Percentiles rank a stretch among this genome's conserved stretches.
Conservation (phyloP, 2,888 invertebrate genomes). For the Taphrorychus bicolor region DNA sequence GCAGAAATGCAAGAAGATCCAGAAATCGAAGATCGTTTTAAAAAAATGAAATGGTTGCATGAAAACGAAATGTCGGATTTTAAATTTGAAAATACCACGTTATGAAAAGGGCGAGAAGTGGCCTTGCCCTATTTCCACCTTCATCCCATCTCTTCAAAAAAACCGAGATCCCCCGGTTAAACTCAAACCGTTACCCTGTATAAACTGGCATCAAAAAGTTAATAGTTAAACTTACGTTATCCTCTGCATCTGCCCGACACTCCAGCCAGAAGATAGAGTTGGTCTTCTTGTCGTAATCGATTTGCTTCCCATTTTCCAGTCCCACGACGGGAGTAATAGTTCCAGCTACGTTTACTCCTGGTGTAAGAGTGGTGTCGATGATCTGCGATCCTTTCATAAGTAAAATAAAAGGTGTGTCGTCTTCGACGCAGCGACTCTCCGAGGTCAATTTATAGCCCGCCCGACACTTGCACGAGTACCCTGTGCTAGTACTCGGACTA, state of each 20-base stretch:
- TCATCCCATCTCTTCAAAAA: no score
- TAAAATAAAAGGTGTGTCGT: slow-evolving; percentile 89
- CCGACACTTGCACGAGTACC: slow-evolving; percentile 90
- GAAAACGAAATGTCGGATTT: no score
- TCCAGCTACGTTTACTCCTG: slow-evolving; percentile 78
- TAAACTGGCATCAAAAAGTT: background rate
- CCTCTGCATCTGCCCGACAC: slow-evolving; percentile 76
- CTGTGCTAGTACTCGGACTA: slow-evolving; percentile 73
- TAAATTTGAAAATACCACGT: no score
- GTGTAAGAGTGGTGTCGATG: slow-evolving; percentile 80
- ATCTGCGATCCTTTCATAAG: slow-evolving; percentile 90
- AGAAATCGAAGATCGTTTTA: no score
- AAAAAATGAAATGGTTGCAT: no score
- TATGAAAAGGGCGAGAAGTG: no score
- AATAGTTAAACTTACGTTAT: slow-evolving; percentile 63
- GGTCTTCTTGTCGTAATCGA: slow-evolving; percentile 90
- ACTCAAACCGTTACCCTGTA: background rate
- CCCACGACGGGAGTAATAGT: slow-evolving; percentile 88
- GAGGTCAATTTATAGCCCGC: slow-evolving; percentile 77
- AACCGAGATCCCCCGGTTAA: no score
- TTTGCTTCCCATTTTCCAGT: slow-evolving; percentile 83
- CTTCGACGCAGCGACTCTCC: slow-evolving; percentile 80
- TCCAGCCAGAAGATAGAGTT: slow-evolving; percentile 90
- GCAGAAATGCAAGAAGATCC: no score
- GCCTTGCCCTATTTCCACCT: no score